A percentile compares a stretch with the other conserved stretches of the same genome.
Evolutionary conservation across 2,797 vertebrate species (phyloP).

Genomic region (Enteromius fasciolatus): DNA sequence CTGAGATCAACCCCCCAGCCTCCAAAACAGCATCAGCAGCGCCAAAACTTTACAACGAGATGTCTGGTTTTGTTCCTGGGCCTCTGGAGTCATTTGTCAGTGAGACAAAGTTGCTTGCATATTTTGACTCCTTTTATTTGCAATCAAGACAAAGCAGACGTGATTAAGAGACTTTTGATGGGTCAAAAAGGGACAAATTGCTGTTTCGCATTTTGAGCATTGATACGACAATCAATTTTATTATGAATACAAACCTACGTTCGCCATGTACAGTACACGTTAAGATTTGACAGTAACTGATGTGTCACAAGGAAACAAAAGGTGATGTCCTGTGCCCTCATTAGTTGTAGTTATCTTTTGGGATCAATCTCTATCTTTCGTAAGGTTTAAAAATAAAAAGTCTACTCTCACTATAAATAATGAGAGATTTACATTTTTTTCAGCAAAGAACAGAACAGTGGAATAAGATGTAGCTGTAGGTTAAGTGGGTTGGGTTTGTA

Average conservation of each 20-base stretch:
- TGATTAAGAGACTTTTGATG: slow-evolving; percentile 10
- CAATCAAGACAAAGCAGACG: slow-evolving; percentile 11
- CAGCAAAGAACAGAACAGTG: not conserved
- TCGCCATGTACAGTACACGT: not conserved
- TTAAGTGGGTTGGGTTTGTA: not conserved
- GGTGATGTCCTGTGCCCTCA: not conserved
- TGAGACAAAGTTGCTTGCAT: not conserved
- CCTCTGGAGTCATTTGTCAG: slow-evolving; percentile 37
- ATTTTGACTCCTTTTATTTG: slow-evolving; percentile 19
- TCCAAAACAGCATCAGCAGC: slow-evolving; percentile 45
- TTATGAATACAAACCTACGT: not conserved
- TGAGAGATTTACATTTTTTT: not conserved
- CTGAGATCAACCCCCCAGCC: slow-evolving; percentile 42
- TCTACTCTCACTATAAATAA: slow-evolving; percentile 26
- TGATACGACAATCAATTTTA: not conserved
- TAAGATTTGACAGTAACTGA: not conserved
- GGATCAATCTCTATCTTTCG: not conserved
- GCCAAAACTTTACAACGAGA: slow-evolving; percentile 43
- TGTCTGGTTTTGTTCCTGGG: slow-evolving; percentile 41
- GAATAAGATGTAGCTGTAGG: slow-evolving; percentile 16
- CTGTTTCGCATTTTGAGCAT: not conserved
- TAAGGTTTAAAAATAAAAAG: not conserved
- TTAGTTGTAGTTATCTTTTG: not conserved
- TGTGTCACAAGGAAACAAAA: not conserved
- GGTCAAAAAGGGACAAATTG: not conserved